Percentiles rank a stretch among this genome's conserved stretches.
Evolutionary conservation across 2,113 vertebrate genomes (phyloP).

Genomic region (Hystrix cristata): DNA sequence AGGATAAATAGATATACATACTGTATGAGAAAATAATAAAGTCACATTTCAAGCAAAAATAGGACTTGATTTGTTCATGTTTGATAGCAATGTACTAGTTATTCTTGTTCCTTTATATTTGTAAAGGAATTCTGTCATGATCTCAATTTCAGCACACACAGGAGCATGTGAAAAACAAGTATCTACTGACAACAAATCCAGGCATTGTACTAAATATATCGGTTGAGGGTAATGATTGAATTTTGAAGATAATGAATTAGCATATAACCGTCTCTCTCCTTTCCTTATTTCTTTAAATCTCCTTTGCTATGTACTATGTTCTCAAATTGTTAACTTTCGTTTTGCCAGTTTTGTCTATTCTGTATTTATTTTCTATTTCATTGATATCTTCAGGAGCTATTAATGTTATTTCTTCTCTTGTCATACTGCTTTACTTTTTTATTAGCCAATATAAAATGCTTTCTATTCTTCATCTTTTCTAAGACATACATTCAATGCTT

Average conservation of each 20-base stretch:
- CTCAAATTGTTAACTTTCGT: neutral
- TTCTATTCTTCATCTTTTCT: neutral
- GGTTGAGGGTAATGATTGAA: neutral
- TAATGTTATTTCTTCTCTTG: neutral
- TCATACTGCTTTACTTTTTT: neutral
- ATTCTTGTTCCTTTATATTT: neutral
- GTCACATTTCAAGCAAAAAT: neutral
- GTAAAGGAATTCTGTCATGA: neutral
- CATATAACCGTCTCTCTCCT: neutral
- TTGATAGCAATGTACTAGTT: neutral
- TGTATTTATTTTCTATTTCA: neutral
- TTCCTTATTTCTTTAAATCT: neutral
- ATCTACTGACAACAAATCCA: neutral
- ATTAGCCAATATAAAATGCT: neutral
- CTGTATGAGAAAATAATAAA: neutral
- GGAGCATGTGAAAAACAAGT: neutral
- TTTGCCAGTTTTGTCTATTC: neutral
- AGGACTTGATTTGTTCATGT: neutral
- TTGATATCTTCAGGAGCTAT: neutral
- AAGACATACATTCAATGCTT: neutral
- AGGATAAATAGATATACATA: neutral
- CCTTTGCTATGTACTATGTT: neutral
- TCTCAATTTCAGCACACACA: neutral
- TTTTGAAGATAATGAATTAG: neutral
- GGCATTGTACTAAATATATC: neutral